Percentiles rank a stretch among this genome's conserved stretches.
Evolutionary conservation across 1,140 invertebrate species (phyloP).

Genomic region (Brachionus plicatilis): DNA sequence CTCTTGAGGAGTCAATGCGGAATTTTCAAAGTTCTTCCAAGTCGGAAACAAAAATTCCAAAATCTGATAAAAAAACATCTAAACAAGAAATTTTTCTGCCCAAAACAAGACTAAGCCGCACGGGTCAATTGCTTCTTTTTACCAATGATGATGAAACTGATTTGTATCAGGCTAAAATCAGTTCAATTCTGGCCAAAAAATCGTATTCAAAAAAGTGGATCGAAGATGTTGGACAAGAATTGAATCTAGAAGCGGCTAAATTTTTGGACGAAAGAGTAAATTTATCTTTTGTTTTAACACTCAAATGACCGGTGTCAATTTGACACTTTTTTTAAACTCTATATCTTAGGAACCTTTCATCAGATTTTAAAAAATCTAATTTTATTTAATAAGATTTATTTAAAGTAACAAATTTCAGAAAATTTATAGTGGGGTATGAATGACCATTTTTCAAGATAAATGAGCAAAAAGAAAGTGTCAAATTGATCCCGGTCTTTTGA

Average conservation of each 20-base stretch:
- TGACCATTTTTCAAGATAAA: no score
- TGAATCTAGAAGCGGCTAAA: neutral
- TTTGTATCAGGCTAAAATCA: neutral
- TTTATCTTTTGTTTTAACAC: neutral
- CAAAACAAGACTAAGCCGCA: neutral
- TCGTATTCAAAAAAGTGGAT: slow-evolving; percentile 22
- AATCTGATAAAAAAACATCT: neutral
- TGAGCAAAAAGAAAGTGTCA: no score
- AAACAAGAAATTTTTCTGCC: slow-evolving; percentile 15
- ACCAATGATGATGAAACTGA: neutral
- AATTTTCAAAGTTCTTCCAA: slow-evolving; percentile 10
- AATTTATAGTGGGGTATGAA: no score
- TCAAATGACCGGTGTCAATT: no score
- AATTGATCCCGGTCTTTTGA: no score
- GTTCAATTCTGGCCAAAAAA: neutral
- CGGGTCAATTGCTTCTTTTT: neutral
- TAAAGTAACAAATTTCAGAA: no score
- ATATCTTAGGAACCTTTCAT: no score
- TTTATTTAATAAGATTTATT: no score
- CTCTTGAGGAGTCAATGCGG: neutral
- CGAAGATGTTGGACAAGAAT: neutral
- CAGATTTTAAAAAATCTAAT: no score
- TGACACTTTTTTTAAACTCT: no score
- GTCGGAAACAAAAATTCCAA: neutral
- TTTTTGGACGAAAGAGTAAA: slow-evolving; percentile 31